Conservation (phyloP, 2,888 invertebrate species). For the Cataglyphis albicans region DNA sequence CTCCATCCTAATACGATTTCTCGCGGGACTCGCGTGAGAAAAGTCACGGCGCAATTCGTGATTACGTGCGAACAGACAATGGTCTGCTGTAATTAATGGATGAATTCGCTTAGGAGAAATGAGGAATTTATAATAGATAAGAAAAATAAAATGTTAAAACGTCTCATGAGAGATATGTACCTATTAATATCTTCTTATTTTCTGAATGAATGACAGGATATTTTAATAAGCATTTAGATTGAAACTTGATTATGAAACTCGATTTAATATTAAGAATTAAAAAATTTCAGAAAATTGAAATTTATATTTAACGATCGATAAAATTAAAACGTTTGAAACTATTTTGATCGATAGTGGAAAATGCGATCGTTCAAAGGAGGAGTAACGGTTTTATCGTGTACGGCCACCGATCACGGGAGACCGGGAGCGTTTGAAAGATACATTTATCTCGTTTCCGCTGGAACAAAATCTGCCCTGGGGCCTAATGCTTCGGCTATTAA, state of each 20-base stretch:
- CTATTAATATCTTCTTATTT: neutral
- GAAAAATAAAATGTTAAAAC: neutral
- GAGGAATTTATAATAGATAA: neutral
- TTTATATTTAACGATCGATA: neutral
- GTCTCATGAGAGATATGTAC: neutral
- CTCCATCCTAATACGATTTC: constrained; percentile 62
- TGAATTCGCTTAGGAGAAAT: neutral
- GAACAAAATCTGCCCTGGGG: constrained; percentile 82
- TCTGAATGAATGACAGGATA: neutral
- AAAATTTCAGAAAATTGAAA: neutral
- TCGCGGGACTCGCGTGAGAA: constrained; percentile 23
- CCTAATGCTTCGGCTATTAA: constrained; percentile 83
- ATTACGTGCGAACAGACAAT: constrained; percentile 34
- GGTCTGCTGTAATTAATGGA: constrained; percentile 35
- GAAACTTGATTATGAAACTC: neutral
- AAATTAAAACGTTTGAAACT: neutral
- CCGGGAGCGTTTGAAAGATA: constrained; percentile 76
- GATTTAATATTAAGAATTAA: neutral
- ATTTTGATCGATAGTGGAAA: neutral
- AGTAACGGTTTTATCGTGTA: constrained; percentile 57
- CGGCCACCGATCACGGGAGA: constrained; percentile 65
- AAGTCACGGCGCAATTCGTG: constrained; percentile 45
- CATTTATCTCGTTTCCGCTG: constrained; percentile 80
- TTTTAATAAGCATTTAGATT: neutral
- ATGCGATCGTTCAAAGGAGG: constrained; percentile 6